These are phyloP conservation scores for Pterocles orientalis DNA, from an alignment of 2,113 vertebrate species.

Conservation along the genomic window DNA sequence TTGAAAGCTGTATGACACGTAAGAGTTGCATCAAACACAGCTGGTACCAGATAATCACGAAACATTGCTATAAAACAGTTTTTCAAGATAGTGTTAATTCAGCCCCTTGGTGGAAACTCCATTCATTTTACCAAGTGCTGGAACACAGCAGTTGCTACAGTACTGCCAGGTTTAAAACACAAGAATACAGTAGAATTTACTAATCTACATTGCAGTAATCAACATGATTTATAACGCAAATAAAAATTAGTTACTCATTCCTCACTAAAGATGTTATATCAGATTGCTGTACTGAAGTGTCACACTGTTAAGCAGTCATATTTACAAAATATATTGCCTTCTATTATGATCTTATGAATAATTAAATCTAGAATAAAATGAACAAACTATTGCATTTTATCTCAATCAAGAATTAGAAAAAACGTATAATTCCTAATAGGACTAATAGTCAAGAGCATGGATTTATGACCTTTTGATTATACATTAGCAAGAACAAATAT, in stretches of 20 bases:
- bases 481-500: background rate
- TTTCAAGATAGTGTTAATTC: background rate
- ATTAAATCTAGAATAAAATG: slow-evolving; percentile 27
- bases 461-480: slow-evolving; percentile 2
- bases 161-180: background rate
- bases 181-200: background rate
- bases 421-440: background rate
- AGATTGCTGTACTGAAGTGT: background rate
- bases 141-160: background rate
- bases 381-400: slow-evolving; percentile 6
- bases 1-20: background rate
- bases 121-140: background rate
- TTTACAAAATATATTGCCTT: slow-evolving; percentile 20
- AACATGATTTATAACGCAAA: slow-evolving; percentile 10
- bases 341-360: slow-evolving; percentile 27
- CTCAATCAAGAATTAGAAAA: slow-evolving; percentile 14
- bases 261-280: background rate
- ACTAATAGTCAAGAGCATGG: background rate
- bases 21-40: background rate
- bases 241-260: background rate
- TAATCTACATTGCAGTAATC: background rate
- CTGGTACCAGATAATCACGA: background rate
- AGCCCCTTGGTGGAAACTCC: background rate
- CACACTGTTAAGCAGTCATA: background rate
- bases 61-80: background rate